Evolutionary conservation across 2,888 invertebrate genomes (phyloP), one percentile per base, ranked within the genome.

Genomic region (Epicampocera succincta): DNA sequence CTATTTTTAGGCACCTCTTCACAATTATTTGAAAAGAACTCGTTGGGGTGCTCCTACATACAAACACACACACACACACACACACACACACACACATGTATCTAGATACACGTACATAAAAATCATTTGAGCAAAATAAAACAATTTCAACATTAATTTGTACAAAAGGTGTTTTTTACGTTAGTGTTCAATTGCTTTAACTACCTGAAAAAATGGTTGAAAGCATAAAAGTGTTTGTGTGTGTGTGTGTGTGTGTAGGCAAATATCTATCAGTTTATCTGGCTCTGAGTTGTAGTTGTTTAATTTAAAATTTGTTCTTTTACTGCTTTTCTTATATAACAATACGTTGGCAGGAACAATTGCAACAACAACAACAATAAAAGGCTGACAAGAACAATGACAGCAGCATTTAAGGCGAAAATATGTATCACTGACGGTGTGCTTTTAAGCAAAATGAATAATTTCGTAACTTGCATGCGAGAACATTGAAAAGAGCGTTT

Each of bases 401-500:
- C 33, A 48, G 38, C 72, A 61, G 50, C 72, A 69, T 61, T 74
- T 50, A 33, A 25, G 48, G 61, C 52, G 58, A 80, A 56, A 21
- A 54, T 25, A n/a, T n/a, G n/a, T n/a, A 68, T 60, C 38, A 63
- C 52, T 60, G 25, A 63, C 52, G 60, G 42, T 58, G 56, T 68
- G 77, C 63, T 73, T 25, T 25, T 56, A 40, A 60, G 66, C 68
- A 68, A 68, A 81, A 69, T 74, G 74, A 74, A 78, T 74, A 78
- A 74, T 78, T 77, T 65, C 17, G 65, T 78, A 33, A 33, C 33
- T 33, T 33, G 33, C 77, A 75, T 71, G 46, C 54, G 69, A 5
- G 38, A 33, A 19, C 48, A 52, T 72, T 65, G 58, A 65, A 25
- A 63, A 4, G 60, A 46, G 63, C 68, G 21, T 50, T 33, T 76